A percentile compares a stretch with the other conserved stretches of the same genome.
Conservation (phyloP, 2,113 vertebrate species). For the Planiliza haematocheilus region DNA sequence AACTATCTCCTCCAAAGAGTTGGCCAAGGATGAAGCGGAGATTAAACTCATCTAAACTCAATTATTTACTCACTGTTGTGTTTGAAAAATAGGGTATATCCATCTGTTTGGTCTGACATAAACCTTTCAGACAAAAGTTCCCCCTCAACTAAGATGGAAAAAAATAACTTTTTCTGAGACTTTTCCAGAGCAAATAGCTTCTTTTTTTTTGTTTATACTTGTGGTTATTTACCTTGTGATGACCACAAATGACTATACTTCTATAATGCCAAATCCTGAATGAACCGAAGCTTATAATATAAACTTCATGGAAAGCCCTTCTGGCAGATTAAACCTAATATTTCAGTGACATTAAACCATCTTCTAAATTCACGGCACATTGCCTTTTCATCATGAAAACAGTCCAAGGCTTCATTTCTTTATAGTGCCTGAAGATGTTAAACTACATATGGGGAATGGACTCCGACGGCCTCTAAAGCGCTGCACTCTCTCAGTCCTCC, state of each 20-base stretch:
- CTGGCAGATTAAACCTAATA: constrained; percentile 33
- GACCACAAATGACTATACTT: background rate
- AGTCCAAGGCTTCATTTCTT: constrained; percentile 42
- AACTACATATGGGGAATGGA: constrained; percentile 49
- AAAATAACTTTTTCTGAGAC: background rate
- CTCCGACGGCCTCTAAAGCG: constrained; percentile 46
- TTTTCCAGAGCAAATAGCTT: background rate
- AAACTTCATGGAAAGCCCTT: constrained; percentile 42
- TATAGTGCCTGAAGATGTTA: constrained; percentile 42
- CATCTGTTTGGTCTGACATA: constrained; percentile 23
- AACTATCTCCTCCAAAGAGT: constrained; percentile 21
- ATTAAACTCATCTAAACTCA: constrained; percentile 37
- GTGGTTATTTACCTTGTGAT: constrained; percentile 10
- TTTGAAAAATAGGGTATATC: constrained; percentile 22
- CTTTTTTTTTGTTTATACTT: background rate
- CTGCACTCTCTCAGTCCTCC: constrained; percentile 38
- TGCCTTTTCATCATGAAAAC: constrained; percentile 52
- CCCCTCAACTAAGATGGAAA: background rate
- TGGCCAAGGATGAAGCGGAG: constrained; percentile 22
- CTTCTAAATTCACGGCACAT: constrained; percentile 51
- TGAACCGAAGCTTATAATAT: constrained; percentile 21
- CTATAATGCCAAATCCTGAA: background rate
- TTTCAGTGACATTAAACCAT: constrained; percentile 35
- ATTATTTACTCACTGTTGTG: constrained; percentile 26
- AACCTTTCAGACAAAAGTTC: constrained; percentile 33